Base-by-base conservation (phyloP, 2,797 vertebrate species). In the Hippopotamyrus pictus region DNA sequence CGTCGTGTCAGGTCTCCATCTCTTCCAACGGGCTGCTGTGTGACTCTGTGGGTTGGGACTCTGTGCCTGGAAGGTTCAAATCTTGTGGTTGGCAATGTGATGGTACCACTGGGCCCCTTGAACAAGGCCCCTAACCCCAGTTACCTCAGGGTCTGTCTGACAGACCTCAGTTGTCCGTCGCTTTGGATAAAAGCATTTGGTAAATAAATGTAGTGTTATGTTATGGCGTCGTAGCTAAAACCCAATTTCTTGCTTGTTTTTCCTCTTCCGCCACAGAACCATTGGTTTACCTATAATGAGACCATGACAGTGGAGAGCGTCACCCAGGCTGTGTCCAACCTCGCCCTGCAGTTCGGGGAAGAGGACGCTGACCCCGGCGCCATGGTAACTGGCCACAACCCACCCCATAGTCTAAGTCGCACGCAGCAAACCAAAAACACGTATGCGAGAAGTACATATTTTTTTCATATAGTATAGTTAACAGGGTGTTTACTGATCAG, bases 271-370 rank as follows among this genome's bases (percentile, higher is more conserved):
- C 69, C 86, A 90, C 87, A 99, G 99, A 99, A 99, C 94, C 99
- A 99, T 92, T 99, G 99, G 98, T 99, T 99, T 92, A 99, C 98
- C 88, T 99, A 99, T 94, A 99, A 99, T 3, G 98, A 99, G 93
- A 99, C 97, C 0, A 99, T 99, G 99, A 99, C 99, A 0, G 98
- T 99, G 92, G 99, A 99, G 94, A 99, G 98, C 1, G 97, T 99
- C 93, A 99, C 98, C 0, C 99, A 99, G 92, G 99, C 98, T 0
- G 99, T 99, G 90, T 99, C 99, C 86, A 99, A 99, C 95, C 94
- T 99, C 92, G 99, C 98, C 0, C 95, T 99, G 91, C 99, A 99
- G 95, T 99, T 99, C 73, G 99, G 99, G 91, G 98, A 99, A 93
- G 99, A 99, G 91, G 98, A 99, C 0, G 99, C 99, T 0, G 99